phyloP scores from a whole-genome alignment of 2,888 invertebrate species.

The Leptopterna dolabrata region DNA sequence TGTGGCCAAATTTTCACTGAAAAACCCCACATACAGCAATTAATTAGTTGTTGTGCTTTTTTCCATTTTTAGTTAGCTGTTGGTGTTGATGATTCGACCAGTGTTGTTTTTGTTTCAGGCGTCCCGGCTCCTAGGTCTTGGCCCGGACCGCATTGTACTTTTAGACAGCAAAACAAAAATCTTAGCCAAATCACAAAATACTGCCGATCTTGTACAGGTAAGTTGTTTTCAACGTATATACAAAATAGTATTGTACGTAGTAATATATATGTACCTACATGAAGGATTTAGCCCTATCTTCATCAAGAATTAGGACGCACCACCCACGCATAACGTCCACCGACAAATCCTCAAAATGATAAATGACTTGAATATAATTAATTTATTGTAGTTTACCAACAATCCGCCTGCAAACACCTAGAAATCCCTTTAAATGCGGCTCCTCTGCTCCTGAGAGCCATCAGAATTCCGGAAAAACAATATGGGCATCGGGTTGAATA shows the following conservation, averaged over 20 bases:
- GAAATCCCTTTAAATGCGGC: background rate
- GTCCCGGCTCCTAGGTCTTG: slow-evolving; percentile 72
- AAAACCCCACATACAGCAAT: too few relatives aligned
- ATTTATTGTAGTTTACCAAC: background rate
- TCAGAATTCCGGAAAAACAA: background rate
- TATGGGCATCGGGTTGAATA: background rate
- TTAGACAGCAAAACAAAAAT: slow-evolving; percentile 73
- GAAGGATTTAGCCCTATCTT: too few relatives aligned
- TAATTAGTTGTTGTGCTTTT: too few relatives aligned
- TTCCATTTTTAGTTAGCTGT: too few relatives aligned
- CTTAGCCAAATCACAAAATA: slow-evolving; percentile 70
- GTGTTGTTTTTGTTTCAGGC: slow-evolving; percentile 67
- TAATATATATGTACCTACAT: too few relatives aligned
- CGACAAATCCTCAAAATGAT: too few relatives aligned
- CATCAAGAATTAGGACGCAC: too few relatives aligned
- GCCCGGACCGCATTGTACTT: slow-evolving; percentile 71
- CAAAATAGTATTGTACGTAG: too few relatives aligned
- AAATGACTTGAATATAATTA: too few relatives aligned
- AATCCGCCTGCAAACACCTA: background rate
- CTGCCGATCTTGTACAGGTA: slow-evolving; percentile 71
- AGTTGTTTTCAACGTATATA: slow-evolving; percentile 38
- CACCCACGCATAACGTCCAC: too few relatives aligned
- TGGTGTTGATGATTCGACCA: too few relatives aligned
- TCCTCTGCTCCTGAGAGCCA: background rate
- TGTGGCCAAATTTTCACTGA: too few relatives aligned